Evolutionary conservation across 2,888 invertebrate species (phyloP), one percentile per base, ranked within the genome.

Genomic region (Cordylochernes scorpioides): DNA sequence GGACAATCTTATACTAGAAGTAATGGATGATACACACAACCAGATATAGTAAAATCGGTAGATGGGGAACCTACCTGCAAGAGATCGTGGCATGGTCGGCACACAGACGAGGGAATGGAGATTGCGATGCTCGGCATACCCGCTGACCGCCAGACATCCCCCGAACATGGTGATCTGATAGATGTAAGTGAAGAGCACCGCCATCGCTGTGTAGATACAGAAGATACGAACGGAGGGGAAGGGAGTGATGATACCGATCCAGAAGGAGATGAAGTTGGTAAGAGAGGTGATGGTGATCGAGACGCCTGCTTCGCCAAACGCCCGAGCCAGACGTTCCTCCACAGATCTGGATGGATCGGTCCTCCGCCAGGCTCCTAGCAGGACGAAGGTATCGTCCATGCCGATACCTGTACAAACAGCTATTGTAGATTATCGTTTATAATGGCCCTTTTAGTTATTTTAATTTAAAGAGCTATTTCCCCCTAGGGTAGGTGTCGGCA

Each of bases 111-210:
- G 39, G 0, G 77, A 72, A 54, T 86, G 86, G 15, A 72, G 59
- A 52, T 84, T 84, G 44, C 69, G 67, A 45, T 73, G 65, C 51
- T 88, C 86, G 48, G 77, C 67, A 50, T 82, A 78, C 15, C 84
- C 86, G 17, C 78, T 74, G 43, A 80, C 64, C 4, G 82, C 82
- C 44, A 86, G 70, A 47, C 82, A 78, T 10, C 73, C 82, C 17
- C 78, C 68, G 54, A 86, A 86, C 61, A 86, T 84, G 15, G 80
- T 82, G 33, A 86, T 57, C 54, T 86, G 86, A 69, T 80, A 86
- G 25, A 80, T 52, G 54, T 78, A 84, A 8, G 80, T 78, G 49
- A 82, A 75, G 39, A 69, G 65, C 4, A 82, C 78, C 1, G 82
- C 78, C 35, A 78, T 68, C 45, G 80, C 80, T 66, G 84, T 82